Conservation (phyloP, 2,113 vertebrate species). For the Hirundichthys speculiger region DNA sequence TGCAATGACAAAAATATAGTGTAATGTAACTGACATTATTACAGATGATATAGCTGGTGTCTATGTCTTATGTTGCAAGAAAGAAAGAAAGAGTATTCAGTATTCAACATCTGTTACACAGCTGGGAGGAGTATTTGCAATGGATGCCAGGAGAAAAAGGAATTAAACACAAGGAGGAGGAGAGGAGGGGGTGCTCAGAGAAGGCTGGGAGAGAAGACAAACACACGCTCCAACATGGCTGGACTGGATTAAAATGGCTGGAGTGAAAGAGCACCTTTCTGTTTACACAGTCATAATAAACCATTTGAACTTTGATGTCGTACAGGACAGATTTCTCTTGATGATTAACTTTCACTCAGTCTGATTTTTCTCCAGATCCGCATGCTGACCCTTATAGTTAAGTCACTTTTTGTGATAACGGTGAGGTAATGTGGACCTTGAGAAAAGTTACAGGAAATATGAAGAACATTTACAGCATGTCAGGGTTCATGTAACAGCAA, state of each 20-base stretch:
- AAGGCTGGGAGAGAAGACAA: slow-evolving; percentile 49
- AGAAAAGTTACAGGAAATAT: slow-evolving; percentile 34
- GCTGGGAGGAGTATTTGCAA: slow-evolving; percentile 66
- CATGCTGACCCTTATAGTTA: slow-evolving; percentile 31
- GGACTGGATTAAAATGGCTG: slow-evolving; percentile 65
- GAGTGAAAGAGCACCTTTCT: slow-evolving; percentile 36
- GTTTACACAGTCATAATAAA: slow-evolving; percentile 20
- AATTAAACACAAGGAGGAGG: slow-evolving; percentile 60
- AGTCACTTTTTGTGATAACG: slow-evolving; percentile 29
- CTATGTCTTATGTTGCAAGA: background rate
- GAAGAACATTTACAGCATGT: slow-evolving; percentile 29
- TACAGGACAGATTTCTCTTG: slow-evolving; percentile 12
- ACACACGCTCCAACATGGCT: slow-evolving; percentile 66
- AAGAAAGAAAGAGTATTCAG: slow-evolving; percentile 15
- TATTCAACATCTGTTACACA: slow-evolving; percentile 75
- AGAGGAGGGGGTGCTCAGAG: slow-evolving; percentile 19
- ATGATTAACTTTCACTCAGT: slow-evolving; percentile 19
- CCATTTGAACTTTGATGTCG: slow-evolving; percentile 19
- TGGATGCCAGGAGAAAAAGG: slow-evolving; percentile 58
- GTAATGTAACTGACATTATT: background rate
- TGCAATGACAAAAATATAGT: no score
- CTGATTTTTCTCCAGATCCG: background rate
- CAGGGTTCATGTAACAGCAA: slow-evolving; percentile 17
- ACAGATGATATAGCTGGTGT: no score
- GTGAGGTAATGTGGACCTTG: slow-evolving; percentile 24